Conservation (phyloP, 2,113 vertebrate genomes). For the Boleophthalmus pectinirostris region DNA sequence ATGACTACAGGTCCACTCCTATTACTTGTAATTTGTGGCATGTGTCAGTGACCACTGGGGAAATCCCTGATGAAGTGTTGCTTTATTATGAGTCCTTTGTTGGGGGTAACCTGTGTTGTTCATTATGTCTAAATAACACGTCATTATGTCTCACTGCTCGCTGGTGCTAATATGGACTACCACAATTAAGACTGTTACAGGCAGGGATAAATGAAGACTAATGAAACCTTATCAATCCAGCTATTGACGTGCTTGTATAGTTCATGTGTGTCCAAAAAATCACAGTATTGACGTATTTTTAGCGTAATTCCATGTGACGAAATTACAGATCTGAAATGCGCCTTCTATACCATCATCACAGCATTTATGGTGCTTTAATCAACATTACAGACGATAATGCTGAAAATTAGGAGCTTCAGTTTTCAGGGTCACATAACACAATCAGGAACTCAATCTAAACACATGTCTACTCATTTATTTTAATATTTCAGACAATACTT, state of each 20-base stretch:
- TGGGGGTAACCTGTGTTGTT: background rate
- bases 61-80: background rate
- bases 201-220: background rate
- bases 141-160: background rate
- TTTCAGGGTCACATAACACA: background rate
- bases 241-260: background rate
- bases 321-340: background rate
- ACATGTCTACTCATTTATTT: background rate
- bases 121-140: background rate
- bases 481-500: background rate
- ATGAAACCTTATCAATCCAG: background rate
- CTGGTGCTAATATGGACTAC: background rate
- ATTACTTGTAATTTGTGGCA: background rate
- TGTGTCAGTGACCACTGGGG: background rate
- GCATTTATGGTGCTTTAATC: background rate
- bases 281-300: background rate
- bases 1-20: background rate
- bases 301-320: background rate
- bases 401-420: background rate
- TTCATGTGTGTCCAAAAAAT: background rate
- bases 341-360: background rate
- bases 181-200: background rate
- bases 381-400: background rate
- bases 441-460: background rate
- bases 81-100: background rate